Evolutionary conservation across 53 echinoderm and acorn worm genomes (phyloP), one percentile per base, ranked within the genome.

Genomic region (Actinopyga echinites): DNA sequence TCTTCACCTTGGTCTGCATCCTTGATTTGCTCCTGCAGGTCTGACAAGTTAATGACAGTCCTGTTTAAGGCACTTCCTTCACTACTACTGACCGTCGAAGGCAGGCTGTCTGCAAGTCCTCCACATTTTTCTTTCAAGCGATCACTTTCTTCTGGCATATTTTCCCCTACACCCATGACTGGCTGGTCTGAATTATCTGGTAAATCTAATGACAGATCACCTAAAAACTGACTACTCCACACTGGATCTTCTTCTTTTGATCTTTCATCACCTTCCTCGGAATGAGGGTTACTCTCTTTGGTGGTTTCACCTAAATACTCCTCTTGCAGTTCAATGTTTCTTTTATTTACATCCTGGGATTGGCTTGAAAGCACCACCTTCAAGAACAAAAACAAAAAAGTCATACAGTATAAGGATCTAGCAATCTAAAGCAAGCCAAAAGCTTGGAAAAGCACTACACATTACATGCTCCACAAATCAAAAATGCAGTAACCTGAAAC

Each of bases 41-140:
- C 92, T 1, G 92, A 92, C 21, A 86, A 63, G 35, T 91, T 88
- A 57, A 95, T 91, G 24, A 95, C 95, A 20, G 95, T 95, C 80
- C 86, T 88, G 78, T 95, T 95, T 32, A 95, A 79, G 22, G 84
- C 89, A 64, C 93, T 95, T 55, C 40, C 77, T 56, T 92, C 89
- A 61, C 92, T 92, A 78, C 92, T 92, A 35, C 89, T 89, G 31
- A 29, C n/a, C 17, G 79, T 79, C 31, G 79, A 79, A 7, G 79
- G 57, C 19, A 79, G 5, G 34, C 79, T 79, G 5, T 56, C 84
- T 31, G 53, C 35, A 25, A 68, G 45, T 17, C 36, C 75, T 1
- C 25, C 21, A 10, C 28, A 29, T 10, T 75, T 52, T 8, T 49
- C 49, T 49, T 49, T 49, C 49, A 49, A 49, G n/a, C n/a, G n/a